Percentiles rank a stretch among this genome's conserved stretches.
Evolutionary conservation across 2,888 invertebrate species (phyloP).

Genomic region (Brachylomia viminalis): DNA sequence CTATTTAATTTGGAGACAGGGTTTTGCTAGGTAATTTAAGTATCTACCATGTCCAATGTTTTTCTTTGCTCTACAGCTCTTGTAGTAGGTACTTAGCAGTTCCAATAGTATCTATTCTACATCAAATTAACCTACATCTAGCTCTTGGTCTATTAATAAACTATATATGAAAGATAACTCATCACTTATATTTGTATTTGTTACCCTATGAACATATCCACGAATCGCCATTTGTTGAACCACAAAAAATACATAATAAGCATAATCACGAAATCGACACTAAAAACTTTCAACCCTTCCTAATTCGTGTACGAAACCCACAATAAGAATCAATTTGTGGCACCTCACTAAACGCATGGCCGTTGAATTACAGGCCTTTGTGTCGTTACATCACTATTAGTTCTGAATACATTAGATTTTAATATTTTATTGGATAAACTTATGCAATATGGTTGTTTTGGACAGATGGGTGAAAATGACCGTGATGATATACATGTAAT

Average conservation of each 20-base stretch:
- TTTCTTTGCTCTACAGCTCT: neutral
- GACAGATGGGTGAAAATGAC: slow-evolving; percentile 40
- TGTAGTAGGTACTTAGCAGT: neutral
- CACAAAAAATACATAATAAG: slow-evolving; percentile 51
- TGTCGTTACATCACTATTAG: slow-evolving; percentile 70
- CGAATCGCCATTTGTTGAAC: slow-evolving; percentile 45
- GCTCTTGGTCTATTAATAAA: too few relatives aligned
- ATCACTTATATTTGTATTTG: neutral
- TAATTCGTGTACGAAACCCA: slow-evolving; percentile 71
- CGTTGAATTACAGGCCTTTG: slow-evolving; percentile 77
- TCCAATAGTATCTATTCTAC: neutral
- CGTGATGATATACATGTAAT: neutral
- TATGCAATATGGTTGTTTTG: slow-evolving; percentile 16
- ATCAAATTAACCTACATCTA: too few relatives aligned
- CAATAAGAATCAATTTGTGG: slow-evolving; percentile 88
- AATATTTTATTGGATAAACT: slow-evolving; percentile 57
- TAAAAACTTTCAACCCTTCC: slow-evolving; percentile 71
- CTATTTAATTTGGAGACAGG: slow-evolving; percentile 13
- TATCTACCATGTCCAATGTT: slow-evolving; percentile 43
- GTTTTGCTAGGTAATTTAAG: slow-evolving; percentile 22
- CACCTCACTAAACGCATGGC: slow-evolving; percentile 81
- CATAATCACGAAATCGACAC: slow-evolving; percentile 63
- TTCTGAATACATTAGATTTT: slow-evolving; percentile 50
- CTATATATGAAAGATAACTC: neutral
- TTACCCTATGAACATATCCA: slow-evolving; percentile 15